phyloP scores from a whole-genome alignment of 30 jellyfish, hydroid and myxozoan genomes.

The Clytia hemisphaerica region DNA sequence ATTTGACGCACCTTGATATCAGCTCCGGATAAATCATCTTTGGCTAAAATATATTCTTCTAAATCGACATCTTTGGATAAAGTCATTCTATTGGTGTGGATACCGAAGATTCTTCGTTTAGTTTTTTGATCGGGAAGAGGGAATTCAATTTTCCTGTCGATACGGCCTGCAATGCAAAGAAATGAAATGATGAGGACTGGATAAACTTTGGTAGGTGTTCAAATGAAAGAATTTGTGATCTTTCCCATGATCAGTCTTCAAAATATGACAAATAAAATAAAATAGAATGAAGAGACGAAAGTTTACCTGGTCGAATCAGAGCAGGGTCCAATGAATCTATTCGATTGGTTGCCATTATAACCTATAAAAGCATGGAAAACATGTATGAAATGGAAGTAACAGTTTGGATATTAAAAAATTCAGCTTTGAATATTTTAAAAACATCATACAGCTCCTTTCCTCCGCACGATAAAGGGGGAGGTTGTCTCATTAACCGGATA shows the following conservation, averaged over 20 bases:
- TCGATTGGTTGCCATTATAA: constrained; percentile 97
- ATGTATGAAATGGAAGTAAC: neutral
- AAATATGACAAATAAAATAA: too few relatives aligned
- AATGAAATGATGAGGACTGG: neutral
- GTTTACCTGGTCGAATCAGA: constrained; percentile 93
- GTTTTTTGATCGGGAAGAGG: constrained; percentile 98
- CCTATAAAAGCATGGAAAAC: constrained; percentile 32
- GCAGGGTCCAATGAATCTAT: constrained; percentile 99
- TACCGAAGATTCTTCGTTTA: constrained; percentile 77
- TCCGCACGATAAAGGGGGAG: too few relatives aligned
- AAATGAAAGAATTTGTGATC: neutral
- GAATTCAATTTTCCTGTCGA: constrained; percentile 91
- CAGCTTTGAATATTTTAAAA: too few relatives aligned
- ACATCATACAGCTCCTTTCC: too few relatives aligned
- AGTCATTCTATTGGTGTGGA: constrained; percentile 95
- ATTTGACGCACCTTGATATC: constrained; percentile 85
- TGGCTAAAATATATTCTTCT: constrained; percentile 83
- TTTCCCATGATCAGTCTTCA: too few relatives aligned
- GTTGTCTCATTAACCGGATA: too few relatives aligned
- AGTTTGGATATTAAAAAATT: too few relatives aligned
- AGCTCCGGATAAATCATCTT: constrained; percentile 98
- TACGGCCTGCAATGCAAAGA: constrained; percentile 60
- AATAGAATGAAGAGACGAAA: neutral
- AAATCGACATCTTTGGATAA: constrained; percentile 83
- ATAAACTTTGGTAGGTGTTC: neutral